Evolutionary conservation across 1,140 invertebrate genomes (phyloP).

Genomic region (Drosophila subpulchrella): DNA sequence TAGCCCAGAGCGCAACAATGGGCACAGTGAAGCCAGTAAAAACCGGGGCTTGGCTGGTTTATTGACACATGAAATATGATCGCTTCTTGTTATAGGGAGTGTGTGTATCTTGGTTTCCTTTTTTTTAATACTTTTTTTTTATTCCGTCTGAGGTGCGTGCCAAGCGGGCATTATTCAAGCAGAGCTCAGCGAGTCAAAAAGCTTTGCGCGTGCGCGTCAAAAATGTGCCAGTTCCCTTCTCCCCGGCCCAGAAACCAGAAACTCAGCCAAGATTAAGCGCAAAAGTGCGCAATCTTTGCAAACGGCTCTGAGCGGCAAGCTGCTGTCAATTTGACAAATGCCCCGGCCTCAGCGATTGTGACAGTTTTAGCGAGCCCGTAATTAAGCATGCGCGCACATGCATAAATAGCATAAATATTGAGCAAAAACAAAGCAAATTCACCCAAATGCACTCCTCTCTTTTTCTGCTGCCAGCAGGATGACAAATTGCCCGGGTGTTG

Average conservation of each 20-base stretch:
- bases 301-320: slow-evolving; percentile 12
- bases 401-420: slow-evolving; percentile 71
- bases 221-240: slow-evolving; percentile 21
- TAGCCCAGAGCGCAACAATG: slow-evolving; percentile 72
- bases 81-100: slow-evolving; percentile 64
- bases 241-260: neutral
- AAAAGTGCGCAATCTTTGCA: slow-evolving; percentile 61
- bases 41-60: slow-evolving; percentile 39
- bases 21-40: slow-evolving; percentile 23
- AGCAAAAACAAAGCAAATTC: slow-evolving; percentile 40
- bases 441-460: slow-evolving; percentile 11
- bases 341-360: slow-evolving; percentile 67
- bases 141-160: slow-evolving; percentile 54
- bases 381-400: slow-evolving; percentile 80
- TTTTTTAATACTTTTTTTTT: neutral
- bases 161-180: slow-evolving; percentile 72
- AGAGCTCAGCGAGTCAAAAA: slow-evolving; percentile 51
- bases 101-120: slow-evolving; percentile 20
- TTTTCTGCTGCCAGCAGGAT: slow-evolving; percentile 47
- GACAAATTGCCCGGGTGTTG: slow-evolving; percentile 59
- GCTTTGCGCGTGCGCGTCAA: slow-evolving; percentile 61
- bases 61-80: slow-evolving; percentile 81
- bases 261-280: slow-evolving; percentile 63
- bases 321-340: slow-evolving; percentile 83
- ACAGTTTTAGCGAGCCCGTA: slow-evolving; percentile 80